A percentile compares a stretch with the other conserved stretches of the same genome.
These are phyloP conservation scores for Porphyrio hochstetteri DNA, from an alignment of 2,113 vertebrate species.

Conservation along the genomic window DNA sequence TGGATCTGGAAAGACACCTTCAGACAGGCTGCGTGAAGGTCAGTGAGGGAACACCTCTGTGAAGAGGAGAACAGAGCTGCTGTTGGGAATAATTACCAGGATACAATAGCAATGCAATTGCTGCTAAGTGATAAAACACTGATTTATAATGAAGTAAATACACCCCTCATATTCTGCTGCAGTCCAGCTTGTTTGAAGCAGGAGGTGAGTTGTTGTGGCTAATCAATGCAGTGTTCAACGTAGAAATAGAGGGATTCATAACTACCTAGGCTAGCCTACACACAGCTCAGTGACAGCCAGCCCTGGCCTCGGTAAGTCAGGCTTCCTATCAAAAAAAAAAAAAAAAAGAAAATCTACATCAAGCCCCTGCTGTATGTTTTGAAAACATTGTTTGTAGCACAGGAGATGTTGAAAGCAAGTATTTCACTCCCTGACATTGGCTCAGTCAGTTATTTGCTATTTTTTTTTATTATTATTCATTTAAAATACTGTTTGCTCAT, in stretches of 20 bases:
- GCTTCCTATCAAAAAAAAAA: background rate
- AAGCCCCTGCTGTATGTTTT: background rate
- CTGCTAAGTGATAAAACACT: slow-evolving; percentile 44
- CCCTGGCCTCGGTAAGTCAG: background rate
- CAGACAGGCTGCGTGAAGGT: slow-evolving; percentile 32
- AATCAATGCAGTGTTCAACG: background rate
- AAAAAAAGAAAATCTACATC: background rate
- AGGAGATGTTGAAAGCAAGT: background rate
- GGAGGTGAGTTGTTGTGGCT: background rate
- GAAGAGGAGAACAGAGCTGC: background rate
- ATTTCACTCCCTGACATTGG: background rate
- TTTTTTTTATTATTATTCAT: background rate
- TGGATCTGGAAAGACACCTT: slow-evolving; percentile 27
- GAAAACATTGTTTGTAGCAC: background rate
- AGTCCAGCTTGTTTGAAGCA: background rate
- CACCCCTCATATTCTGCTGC: background rate
- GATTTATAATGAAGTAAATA: slow-evolving; percentile 35
- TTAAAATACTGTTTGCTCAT: background rate
- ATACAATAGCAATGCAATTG: slow-evolving; percentile 55
- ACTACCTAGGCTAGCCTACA: background rate
- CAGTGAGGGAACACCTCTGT: background rate
- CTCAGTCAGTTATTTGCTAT: background rate
- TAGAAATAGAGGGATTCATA: background rate
- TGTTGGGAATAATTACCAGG: slow-evolving; percentile 51
- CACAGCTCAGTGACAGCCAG: background rate